Base-by-base conservation (phyloP, 1,140 invertebrate genomes). In the Formica exsecta region DNA sequence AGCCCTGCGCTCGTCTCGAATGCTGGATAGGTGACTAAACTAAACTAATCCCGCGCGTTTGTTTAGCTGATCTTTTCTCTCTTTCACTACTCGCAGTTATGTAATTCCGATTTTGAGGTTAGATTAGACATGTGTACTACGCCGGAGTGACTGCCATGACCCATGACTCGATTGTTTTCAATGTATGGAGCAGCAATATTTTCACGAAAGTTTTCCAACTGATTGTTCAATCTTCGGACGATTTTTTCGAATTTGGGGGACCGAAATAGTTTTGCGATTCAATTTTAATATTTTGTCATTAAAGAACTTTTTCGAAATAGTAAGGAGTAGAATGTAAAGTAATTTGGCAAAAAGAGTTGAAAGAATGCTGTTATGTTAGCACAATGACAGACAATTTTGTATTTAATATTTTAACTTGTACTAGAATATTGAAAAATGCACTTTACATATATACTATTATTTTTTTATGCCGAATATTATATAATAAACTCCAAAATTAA, bases 1-100 rank as follows among this genome's bases (percentile, higher is more conserved):
- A 99, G 90, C 99, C 99, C 0, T 99, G 99, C 95, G 98, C 99
- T 0, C 96, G 98, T 19, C 95, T 99, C 25, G 98, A 99, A 94
- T 99, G 99, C 92, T 99, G 99, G 99, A 98, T 99, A 92, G 98
- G 98, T 98, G 96, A 95, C 92, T 92, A 51, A 70, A 80, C 16
- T 36, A 7, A 19, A 16, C 16, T 19, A n/a, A 25, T 22, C 16
- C 22, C 19, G 3, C 13, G 36, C 6, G 38, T 89, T 91, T 89
- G 89, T 85, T 87, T 89, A 87, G 13, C 44, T 57, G 68, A 83
- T 25, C 22, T 16, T 44, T 22, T 54, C n/a, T 71, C 51, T 7
- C n/a, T 81, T 16, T 83, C 29, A 11, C 51, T 73, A 29, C 51
- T 51, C 73, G 44, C 36, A 16, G 84, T 91, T 92, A 91, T 90